A percentile compares a stretch with the other conserved stretches of the same genome.
Conservation (phyloP, 1,140 invertebrate genomes). For the Orussus abietinus region DNA sequence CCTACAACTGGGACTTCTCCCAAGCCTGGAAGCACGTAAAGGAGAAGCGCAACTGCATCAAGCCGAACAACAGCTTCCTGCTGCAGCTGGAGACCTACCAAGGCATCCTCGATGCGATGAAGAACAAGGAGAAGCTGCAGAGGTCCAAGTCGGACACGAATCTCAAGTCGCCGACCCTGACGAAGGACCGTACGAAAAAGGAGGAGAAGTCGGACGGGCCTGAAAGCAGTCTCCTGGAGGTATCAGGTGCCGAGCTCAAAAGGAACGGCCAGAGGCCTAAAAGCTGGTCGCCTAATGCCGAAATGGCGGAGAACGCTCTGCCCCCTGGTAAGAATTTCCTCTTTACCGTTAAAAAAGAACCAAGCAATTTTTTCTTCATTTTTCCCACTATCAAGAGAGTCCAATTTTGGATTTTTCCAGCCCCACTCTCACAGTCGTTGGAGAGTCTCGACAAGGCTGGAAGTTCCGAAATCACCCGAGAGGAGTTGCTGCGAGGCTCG, state of each 20-base stretch:
- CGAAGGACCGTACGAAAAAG: conserved; percentile 45
- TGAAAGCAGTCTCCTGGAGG: conserved; percentile 31
- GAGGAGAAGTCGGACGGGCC: conserved; percentile 38
- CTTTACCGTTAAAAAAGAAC: no score
- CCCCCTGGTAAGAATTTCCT: conserved; percentile 41
- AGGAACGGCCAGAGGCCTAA: conserved; percentile 61
- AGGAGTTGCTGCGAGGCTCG: conserved; percentile 40
- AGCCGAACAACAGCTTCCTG: conserved; percentile 93
- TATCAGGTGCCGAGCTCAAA: conserved; percentile 38
- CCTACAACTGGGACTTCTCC: conserved; percentile 88
- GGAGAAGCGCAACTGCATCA: conserved; percentile 85
- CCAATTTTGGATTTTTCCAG: conserved; percentile 31
- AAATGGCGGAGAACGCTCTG: conserved; percentile 57
- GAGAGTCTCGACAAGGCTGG: conserved; percentile 51
- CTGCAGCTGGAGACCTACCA: conserved; percentile 93
- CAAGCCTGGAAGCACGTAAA: conserved; percentile 88
- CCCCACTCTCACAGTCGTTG: conserved; percentile 50
- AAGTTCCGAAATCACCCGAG: conserved; percentile 42
- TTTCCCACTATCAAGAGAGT: no score
- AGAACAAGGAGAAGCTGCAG: conserved; percentile 87
- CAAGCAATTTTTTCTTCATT: no score
- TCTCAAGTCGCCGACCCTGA: conserved; percentile 67
- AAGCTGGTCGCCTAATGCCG: conserved; percentile 77
- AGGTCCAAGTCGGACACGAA: conserved; percentile 91
- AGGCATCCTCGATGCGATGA: conserved; percentile 93